phyloP scores from a whole-genome alignment of 2,888 invertebrate species.

The Agrilus mali region DNA sequence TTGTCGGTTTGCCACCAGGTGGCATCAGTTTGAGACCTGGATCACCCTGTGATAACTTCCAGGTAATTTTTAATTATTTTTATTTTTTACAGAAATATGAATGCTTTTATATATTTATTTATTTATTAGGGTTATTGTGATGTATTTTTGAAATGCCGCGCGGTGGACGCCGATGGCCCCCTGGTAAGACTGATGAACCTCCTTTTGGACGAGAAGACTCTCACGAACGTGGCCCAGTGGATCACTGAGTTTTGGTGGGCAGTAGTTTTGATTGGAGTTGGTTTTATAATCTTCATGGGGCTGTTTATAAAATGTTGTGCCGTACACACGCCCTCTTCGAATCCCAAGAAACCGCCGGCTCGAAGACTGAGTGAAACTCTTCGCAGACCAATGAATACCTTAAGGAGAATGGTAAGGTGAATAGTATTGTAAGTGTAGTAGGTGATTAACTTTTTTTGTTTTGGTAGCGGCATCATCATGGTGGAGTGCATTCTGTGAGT shows the following conservation, averaged over 20 bases:
- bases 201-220: conserved; percentile 80
- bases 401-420: conserved; percentile 68
- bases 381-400: conserved; percentile 80
- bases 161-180: conserved; percentile 98
- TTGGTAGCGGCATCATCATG: conserved; percentile 33
- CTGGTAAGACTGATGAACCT: conserved; percentile 92
- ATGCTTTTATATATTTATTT: conserved; percentile 1
- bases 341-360: conserved; percentile 94
- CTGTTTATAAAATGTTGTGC: conserved; percentile 99
- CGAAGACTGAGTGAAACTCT: conserved; percentile 86
- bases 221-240: conserved; percentile 84
- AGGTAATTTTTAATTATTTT: conserved; percentile 38
- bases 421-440: neutral
- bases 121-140: conserved; percentile 86
- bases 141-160: conserved; percentile 96
- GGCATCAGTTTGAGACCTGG: conserved; percentile 87
- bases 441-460: neutral
- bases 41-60: conserved; percentile 97
- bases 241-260: conserved; percentile 93
- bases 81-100: neutral
- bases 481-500: conserved; percentile 23
- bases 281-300: conserved; percentile 91
- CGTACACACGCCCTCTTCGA: conserved; percentile 97
- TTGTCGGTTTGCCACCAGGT: conserved; percentile 59
- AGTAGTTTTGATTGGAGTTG: conserved; percentile 82